phyloP scores from a whole-genome alignment of 2,797 vertebrate genomes.

The Spinibarbus caldwelli region DNA sequence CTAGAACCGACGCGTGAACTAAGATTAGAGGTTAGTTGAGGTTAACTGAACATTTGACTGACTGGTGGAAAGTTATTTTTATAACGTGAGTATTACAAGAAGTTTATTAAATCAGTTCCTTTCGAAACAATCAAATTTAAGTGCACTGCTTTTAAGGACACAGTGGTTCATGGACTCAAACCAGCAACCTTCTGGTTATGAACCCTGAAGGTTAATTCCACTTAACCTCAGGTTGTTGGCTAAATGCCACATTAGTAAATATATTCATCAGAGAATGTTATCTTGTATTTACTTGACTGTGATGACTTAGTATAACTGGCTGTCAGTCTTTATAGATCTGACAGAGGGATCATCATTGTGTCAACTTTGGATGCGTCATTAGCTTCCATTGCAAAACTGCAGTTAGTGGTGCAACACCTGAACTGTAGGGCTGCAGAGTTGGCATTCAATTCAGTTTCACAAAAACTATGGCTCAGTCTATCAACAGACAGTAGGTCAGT shows the following conservation, averaged over 20 bases:
- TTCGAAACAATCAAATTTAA: not conserved
- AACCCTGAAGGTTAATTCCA: not conserved
- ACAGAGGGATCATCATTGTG: not conserved
- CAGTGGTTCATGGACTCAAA: not conserved
- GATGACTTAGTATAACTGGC: not conserved
- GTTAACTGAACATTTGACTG: not conserved
- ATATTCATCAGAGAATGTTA: not conserved
- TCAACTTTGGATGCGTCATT: not conserved
- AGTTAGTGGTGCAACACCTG: not conserved
- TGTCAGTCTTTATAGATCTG: not conserved
- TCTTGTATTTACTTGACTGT: not conserved
- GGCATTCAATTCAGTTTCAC: not conserved
- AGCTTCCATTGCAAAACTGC: not conserved
- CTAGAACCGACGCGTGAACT: not conserved
- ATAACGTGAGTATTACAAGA: not conserved
- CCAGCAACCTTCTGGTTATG: no score
- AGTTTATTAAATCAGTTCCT: not conserved
- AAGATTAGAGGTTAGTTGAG: not conserved
- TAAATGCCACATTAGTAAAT: not conserved
- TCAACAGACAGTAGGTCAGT: not conserved
- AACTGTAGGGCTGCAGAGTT: not conserved
- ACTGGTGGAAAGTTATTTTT: not conserved
- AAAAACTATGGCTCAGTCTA: not conserved
- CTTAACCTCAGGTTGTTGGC: not conserved
- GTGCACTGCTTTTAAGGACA: not conserved